Conservation (phyloP, 35 echinoderm and acorn worm species). For the Acanthaster planci region DNA sequence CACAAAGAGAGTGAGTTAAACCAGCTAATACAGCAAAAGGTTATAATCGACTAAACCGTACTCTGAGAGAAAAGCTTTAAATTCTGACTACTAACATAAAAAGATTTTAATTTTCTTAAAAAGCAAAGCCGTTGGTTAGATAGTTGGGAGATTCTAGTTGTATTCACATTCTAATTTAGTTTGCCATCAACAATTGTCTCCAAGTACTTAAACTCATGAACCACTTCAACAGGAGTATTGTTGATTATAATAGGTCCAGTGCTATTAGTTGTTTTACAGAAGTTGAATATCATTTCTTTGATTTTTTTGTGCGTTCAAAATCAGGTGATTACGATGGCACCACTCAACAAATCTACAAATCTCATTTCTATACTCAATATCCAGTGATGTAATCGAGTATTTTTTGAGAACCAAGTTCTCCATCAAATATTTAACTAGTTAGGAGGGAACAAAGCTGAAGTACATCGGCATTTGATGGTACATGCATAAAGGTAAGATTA, state of each 20-base stretch:
- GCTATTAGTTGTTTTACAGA: neutral
- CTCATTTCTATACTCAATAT: neutral
- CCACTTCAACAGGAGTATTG: neutral
- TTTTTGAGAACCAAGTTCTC: no score
- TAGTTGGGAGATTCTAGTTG: neutral
- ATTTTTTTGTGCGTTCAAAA: constrained; percentile 27
- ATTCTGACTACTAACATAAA: neutral
- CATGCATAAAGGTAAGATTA: no score
- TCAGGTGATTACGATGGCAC: constrained; percentile 9
- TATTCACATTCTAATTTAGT: no score
- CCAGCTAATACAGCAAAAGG: neutral
- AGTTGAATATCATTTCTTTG: constrained; percentile 42
- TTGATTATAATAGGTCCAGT: neutral
- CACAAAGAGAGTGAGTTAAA: neutral
- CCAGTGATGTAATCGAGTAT: no score
- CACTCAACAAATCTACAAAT: neutral
- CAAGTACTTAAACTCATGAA: constrained; percentile 19
- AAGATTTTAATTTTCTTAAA: constrained; percentile 34
- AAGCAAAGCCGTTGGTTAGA: constrained; percentile 45
- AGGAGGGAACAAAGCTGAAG: no score
- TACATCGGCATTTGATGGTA: no score
- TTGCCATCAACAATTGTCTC: constrained; percentile 26
- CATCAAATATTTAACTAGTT: no score
- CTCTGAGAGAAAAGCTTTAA: neutral
- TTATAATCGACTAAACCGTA: constrained; percentile 10